phyloP scores from a whole-genome alignment of 2,113 vertebrate species.

The Dicentrarchus labrax region DNA sequence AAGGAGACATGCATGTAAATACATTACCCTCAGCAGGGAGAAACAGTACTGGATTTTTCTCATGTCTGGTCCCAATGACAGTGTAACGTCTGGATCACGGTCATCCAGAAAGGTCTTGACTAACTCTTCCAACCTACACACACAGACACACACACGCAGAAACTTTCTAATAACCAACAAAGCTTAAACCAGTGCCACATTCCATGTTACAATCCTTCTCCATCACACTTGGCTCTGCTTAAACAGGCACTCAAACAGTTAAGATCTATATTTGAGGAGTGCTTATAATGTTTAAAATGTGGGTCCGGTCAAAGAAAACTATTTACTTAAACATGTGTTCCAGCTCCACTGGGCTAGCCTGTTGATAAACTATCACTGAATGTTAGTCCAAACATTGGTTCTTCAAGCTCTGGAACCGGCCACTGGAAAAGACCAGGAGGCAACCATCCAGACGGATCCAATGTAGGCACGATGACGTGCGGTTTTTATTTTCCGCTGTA shows the following conservation, averaged over 20 bases:
- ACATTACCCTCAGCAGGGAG: conserved; percentile 89
- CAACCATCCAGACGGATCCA: conserved; percentile 60
- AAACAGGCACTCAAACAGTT: conserved; percentile 45
- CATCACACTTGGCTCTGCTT: conserved; percentile 24
- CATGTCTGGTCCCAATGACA: conserved; percentile 93
- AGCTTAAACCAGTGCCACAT: conserved; percentile 18
- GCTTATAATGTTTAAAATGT: conserved; percentile 68
- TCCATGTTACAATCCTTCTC: conserved; percentile 23
- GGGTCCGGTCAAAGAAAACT: conserved; percentile 75
- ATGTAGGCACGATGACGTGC: conserved; percentile 40
- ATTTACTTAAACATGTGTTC: conserved; percentile 73
- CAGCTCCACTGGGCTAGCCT: conserved; percentile 56
- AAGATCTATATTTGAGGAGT: conserved; percentile 49
- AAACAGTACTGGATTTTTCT: conserved; percentile 94
- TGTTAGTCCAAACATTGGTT: conserved; percentile 76
- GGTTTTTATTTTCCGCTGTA: conserved; percentile 63
- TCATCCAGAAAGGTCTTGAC: conserved; percentile 88
- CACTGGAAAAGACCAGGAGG: conserved; percentile 63
- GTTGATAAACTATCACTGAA: conserved; percentile 78
- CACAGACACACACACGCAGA: conserved; percentile 60
- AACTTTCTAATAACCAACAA: background rate
- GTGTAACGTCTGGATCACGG: conserved; percentile 84
- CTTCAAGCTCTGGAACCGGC: conserved; percentile 57
- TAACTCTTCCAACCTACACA: conserved; percentile 88
- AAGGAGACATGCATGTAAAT: background rate